Conservation (phyloP, 2,797 vertebrate species). For the Leptodactylus fallax region DNA sequence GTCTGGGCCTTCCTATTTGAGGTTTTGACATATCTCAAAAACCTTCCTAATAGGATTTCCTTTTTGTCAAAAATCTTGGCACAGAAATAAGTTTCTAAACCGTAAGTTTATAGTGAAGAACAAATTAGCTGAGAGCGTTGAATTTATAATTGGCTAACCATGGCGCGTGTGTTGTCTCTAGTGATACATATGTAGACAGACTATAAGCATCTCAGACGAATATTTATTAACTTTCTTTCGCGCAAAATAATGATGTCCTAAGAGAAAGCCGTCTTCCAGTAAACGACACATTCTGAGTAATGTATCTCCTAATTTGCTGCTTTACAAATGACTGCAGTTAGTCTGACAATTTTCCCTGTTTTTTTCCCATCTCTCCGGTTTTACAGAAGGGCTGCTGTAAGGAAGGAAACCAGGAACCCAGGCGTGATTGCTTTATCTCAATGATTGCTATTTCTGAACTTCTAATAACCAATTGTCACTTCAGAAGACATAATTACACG, state of each 20-base stretch:
- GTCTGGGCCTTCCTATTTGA: too few species aligned
- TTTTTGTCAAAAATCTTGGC: neutral
- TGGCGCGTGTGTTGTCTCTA: neutral
- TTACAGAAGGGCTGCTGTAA: slow-evolving; percentile 1
- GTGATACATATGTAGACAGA: slow-evolving; percentile 13
- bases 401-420: slow-evolving; percentile 29
- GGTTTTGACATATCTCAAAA: neutral
- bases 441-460: slow-evolving; percentile 60
- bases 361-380: neutral
- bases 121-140: neutral
- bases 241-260: slow-evolving; percentile 30
- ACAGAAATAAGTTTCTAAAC: neutral
- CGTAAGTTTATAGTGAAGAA: neutral
- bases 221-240: slow-evolving; percentile 20
- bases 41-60: neutral
- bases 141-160: slow-evolving; percentile 26
- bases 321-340: slow-evolving; percentile 43
- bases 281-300: slow-evolving; percentile 16
- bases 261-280: neutral
- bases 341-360: slow-evolving; percentile 24
- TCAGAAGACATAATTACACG: slow-evolving; percentile 55
- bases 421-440: slow-evolving; percentile 45
- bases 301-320: slow-evolving; percentile 40
- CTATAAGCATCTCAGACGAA: slow-evolving; percentile 2
- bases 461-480: slow-evolving; percentile 61